Evolutionary conservation across 2,797 vertebrate genomes (phyloP), one percentile per base, ranked within the genome.

Genomic region (Muscicapa striata): DNA sequence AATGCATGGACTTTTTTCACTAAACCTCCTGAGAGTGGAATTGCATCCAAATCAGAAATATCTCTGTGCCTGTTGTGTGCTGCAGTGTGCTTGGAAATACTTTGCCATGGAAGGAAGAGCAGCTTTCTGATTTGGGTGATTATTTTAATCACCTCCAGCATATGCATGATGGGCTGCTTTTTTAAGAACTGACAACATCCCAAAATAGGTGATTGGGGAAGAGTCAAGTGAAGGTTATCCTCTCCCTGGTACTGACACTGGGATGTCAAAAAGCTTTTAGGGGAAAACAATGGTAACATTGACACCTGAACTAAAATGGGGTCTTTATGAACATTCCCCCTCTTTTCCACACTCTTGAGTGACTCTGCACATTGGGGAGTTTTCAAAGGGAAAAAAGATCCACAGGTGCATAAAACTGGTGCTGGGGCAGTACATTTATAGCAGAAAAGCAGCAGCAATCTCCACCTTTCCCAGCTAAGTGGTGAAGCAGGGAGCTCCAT

Each of bases 151-250:
- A 83, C 41, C n/a, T 55, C 89, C 83, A 95, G 84, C 69, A 59
- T 59, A 66, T 55, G 41, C 69, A 75, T 61, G 80, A 57, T 13
- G 88, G 64, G 34, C 73, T 79, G 51, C 77, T 96, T 93, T 89
- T 91, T 70, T 66, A 61, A 48, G 90, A 78, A 9, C 43, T 29
- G 64, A 11, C 57, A 55, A 8, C 86, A 92, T 83, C 92, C 77
- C 69, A 83, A 82, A 96, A 96, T 92, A 94, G 32, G 29, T 24
- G 29, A 13, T 3, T 52, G 75, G 52, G 58, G 21, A 68, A 76
- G 84, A 91, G 88, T 87, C 90, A 67, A 63, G 54, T 51, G 76
- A 96, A 95, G 92, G 93, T 95, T 96, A 72, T 87, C 72, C 81
- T 70, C 84, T 76, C n/a, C 46, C 49, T 70, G 69, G 36, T 79